Base-by-base conservation (phyloP, 2,888 invertebrate genomes). In the Eupelmus urozonus region DNA sequence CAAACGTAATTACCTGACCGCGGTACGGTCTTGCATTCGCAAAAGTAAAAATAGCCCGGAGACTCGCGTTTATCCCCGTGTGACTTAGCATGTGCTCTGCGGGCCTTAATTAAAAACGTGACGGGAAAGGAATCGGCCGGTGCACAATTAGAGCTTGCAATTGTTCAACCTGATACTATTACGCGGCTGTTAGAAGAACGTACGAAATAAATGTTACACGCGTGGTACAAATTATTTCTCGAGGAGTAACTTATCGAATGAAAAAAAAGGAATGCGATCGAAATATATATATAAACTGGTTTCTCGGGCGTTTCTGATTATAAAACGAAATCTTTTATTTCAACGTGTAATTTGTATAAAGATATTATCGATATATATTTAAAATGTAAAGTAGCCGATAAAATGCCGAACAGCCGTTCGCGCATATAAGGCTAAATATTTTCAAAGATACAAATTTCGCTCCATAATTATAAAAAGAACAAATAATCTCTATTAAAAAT, bases 31-130 rank as follows among this genome's bases (percentile, higher is more conserved):
- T 59, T 20, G 59, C 34, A 29, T 34, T 60, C 16, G n/a, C 49
- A 59, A 49, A 71, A 71, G 18, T 29, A 60, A 71, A 60, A 60
- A 45, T 51, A 60, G 7, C 23, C 25, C 18, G 42, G 34, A n/a
- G n/a, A n/a, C n/a, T n/a, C n/a, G n/a, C n/a, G n/a, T n/a, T n/a
- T n/a, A n/a, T 25, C 34, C n/a, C 25, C 18, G 42, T n/a, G 18
- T 59, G 55, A 55, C 25, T 45, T 45, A 63, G 53, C 34, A 34
- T 42, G 40, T 40, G 23, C 40, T 27, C n/a, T n/a, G n/a, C 23
- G 23, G 16, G 13, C 23, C 55, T 67, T 55, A 67, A 67, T 67
- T 67, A 23, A 67, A 67, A 55, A 55, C 67, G 67, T 55, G 67
- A 67, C 23, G 23, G 23, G 67, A 67, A 67, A 40, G 29, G 29